Conservation (phyloP, 2,113 vertebrate species). For the Cyphomyrus plagiostoma region DNA sequence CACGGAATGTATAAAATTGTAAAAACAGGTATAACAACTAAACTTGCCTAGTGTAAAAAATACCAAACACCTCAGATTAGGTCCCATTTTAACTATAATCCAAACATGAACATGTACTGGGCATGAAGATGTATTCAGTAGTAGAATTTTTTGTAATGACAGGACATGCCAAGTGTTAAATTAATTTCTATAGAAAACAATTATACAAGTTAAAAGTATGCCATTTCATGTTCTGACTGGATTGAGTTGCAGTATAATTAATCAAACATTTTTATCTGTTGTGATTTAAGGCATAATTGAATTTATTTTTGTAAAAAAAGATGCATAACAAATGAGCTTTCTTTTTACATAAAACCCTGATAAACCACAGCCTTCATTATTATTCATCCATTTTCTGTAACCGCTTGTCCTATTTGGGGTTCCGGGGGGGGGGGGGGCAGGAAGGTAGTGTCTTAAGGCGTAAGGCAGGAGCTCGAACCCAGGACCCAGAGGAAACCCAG, state of each 20-base stretch:
- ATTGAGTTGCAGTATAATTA: background rate
- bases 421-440: no score
- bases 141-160: no score
- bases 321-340: background rate
- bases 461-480: no score
- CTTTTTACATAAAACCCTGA: background rate
- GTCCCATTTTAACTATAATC: background rate
- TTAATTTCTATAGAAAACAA: background rate
- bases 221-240: background rate
- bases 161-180: background rate
- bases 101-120: background rate
- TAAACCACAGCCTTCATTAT: background rate
- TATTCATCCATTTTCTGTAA: background rate
- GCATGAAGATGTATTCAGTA: background rate
- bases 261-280: background rate
- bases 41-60: background rate
- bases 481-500: no score
- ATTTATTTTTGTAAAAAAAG: background rate
- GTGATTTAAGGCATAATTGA: background rate
- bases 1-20: background rate
- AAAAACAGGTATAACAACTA: background rate
- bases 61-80: background rate
- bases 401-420: background rate
- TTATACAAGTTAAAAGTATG: background rate
- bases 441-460: no score